Evolutionary conservation across 2,797 vertebrate species (phyloP).

Genomic region (Rachycentron canadum): DNA sequence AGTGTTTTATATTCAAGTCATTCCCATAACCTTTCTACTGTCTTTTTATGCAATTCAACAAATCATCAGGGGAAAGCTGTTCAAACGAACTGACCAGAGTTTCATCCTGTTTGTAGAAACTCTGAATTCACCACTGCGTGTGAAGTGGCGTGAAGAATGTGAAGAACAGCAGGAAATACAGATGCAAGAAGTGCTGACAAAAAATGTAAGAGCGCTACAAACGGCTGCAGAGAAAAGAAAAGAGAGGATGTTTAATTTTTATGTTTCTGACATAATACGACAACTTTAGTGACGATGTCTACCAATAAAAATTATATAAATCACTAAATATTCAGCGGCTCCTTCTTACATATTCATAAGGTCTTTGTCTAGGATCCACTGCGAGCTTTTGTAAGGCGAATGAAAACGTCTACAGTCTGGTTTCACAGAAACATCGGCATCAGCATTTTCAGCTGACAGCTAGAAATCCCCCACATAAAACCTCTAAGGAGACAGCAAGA

Average conservation of each 20-base stretch:
- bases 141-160: not conserved
- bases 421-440: constrained; percentile 70
- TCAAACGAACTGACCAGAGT: not conserved
- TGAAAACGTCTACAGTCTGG: constrained; percentile 67
- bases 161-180: not conserved
- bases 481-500: constrained; percentile 57
- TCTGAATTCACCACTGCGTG: not conserved
- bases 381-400: constrained; percentile 48
- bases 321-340: constrained; percentile 28
- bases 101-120: not conserved
- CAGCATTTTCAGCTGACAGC: constrained; percentile 75
- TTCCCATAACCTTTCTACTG: not conserved
- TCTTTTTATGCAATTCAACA: not conserved
- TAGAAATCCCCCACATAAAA: constrained; percentile 56
- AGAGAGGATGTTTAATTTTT: not conserved
- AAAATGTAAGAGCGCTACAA: not conserved
- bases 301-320: constrained; percentile 19
- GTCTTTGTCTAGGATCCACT: constrained; percentile 61
- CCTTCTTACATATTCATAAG: constrained; percentile 63
- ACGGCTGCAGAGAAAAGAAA: not conserved
- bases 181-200: constrained; percentile 8
- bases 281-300: not conserved
- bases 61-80: not conserved
- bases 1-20: not conserved
- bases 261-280: constrained; percentile 4